Base-by-base conservation (phyloP, 1,140 invertebrate genomes). In the Pinna nobilis region DNA sequence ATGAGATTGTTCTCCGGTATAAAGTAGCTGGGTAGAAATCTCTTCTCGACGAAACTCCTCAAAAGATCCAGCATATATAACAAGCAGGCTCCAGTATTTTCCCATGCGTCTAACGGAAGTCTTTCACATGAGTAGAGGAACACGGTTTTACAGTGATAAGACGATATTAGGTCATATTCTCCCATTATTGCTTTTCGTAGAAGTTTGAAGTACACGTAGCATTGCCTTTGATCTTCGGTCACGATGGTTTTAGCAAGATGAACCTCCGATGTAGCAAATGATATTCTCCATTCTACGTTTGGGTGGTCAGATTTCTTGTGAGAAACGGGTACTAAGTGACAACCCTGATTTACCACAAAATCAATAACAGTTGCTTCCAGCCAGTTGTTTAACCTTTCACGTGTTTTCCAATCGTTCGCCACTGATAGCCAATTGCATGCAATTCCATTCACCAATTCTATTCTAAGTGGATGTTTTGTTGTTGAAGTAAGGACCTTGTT, bases 41-140 rank as follows among this genome's bases (percentile, higher is more conserved):
- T 30, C 23, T 60, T 28, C 30, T 60, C 44, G 15, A 69, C 25
- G 41, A 25, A 69, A 20, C 23, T 11, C 37, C 6, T 13, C 7
- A 69, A 30, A 35, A 11, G 33, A 20, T 66, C 55, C 32, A 63
- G 28, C 65, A 77, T 71, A 44, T 72, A 72, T 6, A 77, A 33
- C 18, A 72, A 28, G 51, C 75, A 77, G 23, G 57, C 44, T 0
- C 64, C 64, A 9, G 75, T 69, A 44, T 72, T 60, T n/a, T 64
- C 44, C 75, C 75, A 77, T 32, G 50, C 28, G 18, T 50, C 23
- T 15, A 59, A 15, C 5, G 75, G 75, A 6, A 77, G 50, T 65
- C 59, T 66, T 7, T 69, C 66, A 55, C 75, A 77, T n/a, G 69
- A 77, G 39, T 69, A 50, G 13, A 77, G 51, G 61, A 77, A 77